A percentile compares a stretch with the other conserved stretches of the same genome.
Conservation (phyloP, 2,113 vertebrate genomes). For the Canis aureus region DNA sequence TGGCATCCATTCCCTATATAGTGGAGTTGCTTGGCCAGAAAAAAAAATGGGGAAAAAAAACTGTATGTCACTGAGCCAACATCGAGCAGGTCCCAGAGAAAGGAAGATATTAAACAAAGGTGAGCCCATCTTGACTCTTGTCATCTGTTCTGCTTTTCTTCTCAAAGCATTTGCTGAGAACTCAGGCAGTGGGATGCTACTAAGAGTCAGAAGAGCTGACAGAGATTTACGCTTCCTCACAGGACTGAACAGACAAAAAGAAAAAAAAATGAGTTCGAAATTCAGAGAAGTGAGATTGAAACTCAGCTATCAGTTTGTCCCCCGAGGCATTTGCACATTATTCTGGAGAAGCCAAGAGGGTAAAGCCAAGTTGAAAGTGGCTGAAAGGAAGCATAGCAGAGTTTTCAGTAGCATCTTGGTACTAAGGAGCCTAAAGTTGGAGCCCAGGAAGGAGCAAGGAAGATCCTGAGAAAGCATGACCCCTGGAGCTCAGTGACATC, state of each 20-base stretch:
- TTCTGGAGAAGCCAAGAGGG: not conserved
- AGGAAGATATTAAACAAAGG: not conserved
- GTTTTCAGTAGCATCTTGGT: not conserved
- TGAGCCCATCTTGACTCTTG: not conserved
- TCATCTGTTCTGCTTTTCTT: not conserved
- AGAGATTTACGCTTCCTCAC: not conserved
- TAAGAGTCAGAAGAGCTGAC: not conserved
- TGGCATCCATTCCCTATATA: not conserved
- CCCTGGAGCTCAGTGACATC: not conserved
- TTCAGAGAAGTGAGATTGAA: not conserved
- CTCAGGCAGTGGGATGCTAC: not conserved
- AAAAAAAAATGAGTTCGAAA: not conserved
- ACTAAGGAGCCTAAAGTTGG: not conserved
- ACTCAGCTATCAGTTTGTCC: not conserved
- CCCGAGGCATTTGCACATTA: not conserved
- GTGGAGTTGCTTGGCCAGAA: not conserved
- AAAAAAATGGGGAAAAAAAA: not conserved
- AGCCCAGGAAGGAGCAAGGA: not conserved
- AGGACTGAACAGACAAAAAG: not conserved
- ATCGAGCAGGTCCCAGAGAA: not conserved
- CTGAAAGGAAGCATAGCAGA: not conserved
- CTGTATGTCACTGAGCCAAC: not conserved
- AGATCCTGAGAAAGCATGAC: not conserved
- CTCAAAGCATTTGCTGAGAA: slow-evolving; percentile 28
- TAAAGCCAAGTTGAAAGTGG: not conserved